Evolutionary conservation across 2,113 vertebrate species (phyloP).

Genomic region (Indicator maculatus): DNA sequence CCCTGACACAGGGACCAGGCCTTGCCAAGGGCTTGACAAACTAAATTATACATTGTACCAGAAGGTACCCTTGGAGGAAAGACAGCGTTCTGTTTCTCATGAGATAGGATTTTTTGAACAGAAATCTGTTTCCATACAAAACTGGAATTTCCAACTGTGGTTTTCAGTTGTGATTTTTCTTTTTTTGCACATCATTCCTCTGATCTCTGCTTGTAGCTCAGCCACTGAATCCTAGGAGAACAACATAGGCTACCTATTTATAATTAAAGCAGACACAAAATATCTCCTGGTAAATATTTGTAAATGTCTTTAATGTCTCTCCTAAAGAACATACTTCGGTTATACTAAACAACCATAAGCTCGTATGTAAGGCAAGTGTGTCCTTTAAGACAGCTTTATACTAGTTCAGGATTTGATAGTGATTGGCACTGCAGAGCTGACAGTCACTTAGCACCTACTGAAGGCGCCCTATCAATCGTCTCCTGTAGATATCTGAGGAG

Average conservation of each 20-base stretch:
- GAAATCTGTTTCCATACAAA: not conserved
- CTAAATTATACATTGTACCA: not conserved
- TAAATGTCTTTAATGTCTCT: not conserved
- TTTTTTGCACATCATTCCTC: not conserved
- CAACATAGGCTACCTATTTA: not conserved
- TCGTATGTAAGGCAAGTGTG: not conserved
- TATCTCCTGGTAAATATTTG: not conserved
- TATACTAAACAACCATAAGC: not conserved
- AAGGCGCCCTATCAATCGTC: not conserved
- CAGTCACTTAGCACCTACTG: not conserved
- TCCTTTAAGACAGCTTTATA: not conserved
- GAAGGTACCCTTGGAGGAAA: not conserved
- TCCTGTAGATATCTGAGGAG: too few relatives aligned
- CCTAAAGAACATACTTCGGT: not conserved
- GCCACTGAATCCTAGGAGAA: not conserved
- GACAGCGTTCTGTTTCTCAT: not conserved
- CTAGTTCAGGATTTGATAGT: not conserved
- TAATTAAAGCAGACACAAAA: not conserved
- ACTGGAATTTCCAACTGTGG: not conserved
- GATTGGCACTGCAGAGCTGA: not conserved
- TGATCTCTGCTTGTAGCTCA: not conserved
- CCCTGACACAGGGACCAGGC: not conserved
- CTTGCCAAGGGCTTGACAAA: rapidly evolving
- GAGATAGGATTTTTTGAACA: not conserved
- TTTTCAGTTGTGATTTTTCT: not conserved